Conservation (phyloP, 2,113 vertebrate species). For the Erinaceus europaeus region DNA sequence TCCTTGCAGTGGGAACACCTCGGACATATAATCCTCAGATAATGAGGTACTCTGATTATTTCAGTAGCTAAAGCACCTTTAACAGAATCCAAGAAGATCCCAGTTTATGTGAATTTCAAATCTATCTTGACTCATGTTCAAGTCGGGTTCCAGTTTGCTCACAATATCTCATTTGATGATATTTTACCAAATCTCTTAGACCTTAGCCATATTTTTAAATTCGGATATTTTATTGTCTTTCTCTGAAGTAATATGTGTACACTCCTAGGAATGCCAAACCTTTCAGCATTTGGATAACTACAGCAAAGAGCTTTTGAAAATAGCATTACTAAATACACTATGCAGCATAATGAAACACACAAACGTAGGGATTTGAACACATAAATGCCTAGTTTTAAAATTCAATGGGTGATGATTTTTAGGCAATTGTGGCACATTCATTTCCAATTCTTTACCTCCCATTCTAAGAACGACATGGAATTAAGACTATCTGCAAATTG, state of each 20-base stretch:
- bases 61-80: conserved; percentile 28
- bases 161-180: background rate
- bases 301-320: conserved; percentile 55
- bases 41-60: conserved; percentile 41
- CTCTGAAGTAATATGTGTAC: conserved; percentile 44
- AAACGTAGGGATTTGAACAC: conserved; percentile 50
- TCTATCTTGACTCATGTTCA: background rate
- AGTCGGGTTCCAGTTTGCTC: conserved; percentile 11
- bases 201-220: conserved; percentile 48
- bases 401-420: conserved; percentile 60
- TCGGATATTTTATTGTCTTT: conserved; percentile 45
- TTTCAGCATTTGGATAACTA: conserved; percentile 77
- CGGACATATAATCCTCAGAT: background rate
- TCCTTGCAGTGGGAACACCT: conserved; percentile 22
- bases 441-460: conserved; percentile 70
- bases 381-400: conserved; percentile 56
- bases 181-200: conserved; percentile 51
- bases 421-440: conserved; percentile 73
- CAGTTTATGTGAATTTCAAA: conserved; percentile 26
- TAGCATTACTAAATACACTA: conserved; percentile 60
- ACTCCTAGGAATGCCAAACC: conserved; percentile 64
- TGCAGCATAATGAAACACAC: conserved; percentile 54
- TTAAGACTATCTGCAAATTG: conserved; percentile 69
- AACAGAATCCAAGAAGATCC: conserved; percentile 30
- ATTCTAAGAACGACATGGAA: conserved; percentile 71